Conservation (phyloP, 2,888 invertebrate species). For the Lordiphosa andalusiaca region DNA sequence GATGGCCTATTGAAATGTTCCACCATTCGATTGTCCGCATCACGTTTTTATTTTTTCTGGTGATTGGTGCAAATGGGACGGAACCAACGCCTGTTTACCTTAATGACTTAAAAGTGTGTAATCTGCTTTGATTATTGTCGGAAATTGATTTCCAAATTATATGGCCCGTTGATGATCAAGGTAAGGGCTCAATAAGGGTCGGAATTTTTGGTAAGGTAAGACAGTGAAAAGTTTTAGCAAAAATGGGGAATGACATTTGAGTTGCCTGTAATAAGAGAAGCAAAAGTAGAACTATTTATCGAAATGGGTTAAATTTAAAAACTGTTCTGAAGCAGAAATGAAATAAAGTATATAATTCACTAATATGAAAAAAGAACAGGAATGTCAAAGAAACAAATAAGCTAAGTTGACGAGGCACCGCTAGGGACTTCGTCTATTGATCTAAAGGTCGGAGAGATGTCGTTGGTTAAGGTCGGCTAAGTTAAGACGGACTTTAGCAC, state of each 20-base stretch:
- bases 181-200: slow-evolving; percentile 4
- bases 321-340: too few species aligned
- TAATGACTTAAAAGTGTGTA: slow-evolving; percentile 52
- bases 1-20: slow-evolving; percentile 31
- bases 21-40: slow-evolving; percentile 37
- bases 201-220: not conserved
- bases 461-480: too few species aligned
- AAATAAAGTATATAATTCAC: too few species aligned
- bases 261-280: not conserved
- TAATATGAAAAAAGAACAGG: too few species aligned
- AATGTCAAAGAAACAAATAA: too few species aligned
- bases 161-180: slow-evolving; percentile 5
- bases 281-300: too few species aligned
- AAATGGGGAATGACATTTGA: slow-evolving; percentile 8
- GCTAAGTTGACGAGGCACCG: too few species aligned
- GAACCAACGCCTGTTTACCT: slow-evolving; percentile 30
- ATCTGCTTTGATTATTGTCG: slow-evolving; percentile 41
- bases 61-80: slow-evolving; percentile 59
- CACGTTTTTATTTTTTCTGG: slow-evolving; percentile 37
- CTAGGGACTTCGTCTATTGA: too few species aligned
- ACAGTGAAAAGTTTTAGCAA: slow-evolving; percentile 6
- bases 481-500: too few species aligned
- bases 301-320: too few species aligned
- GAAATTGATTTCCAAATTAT: slow-evolving; percentile 48
- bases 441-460: too few species aligned